These are phyloP conservation scores for Galaxias olidus DNA, from an alignment of 2,797 vertebrate genomes.

Conservation along the genomic window DNA sequence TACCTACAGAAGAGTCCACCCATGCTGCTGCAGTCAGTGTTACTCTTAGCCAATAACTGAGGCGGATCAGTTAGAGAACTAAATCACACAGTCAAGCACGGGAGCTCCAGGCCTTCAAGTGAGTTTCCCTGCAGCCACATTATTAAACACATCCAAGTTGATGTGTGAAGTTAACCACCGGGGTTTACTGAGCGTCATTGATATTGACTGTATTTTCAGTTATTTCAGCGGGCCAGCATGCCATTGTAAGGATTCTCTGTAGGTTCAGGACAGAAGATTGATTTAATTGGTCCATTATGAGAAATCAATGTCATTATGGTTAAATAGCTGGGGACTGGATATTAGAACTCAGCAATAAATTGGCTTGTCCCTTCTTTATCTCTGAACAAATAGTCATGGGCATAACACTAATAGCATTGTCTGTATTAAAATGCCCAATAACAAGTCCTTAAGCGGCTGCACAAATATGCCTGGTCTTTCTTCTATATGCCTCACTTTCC, in stretches of 20 bases:
- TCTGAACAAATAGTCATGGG: constrained; percentile 13
- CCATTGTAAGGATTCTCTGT: not conserved
- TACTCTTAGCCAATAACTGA: not conserved
- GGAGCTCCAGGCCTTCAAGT: not conserved
- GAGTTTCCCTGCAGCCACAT: too few species aligned
- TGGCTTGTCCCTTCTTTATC: not conserved
- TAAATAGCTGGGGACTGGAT: not conserved
- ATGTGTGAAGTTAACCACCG: too few species aligned
- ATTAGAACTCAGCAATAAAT: too few species aligned
- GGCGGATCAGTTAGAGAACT: constrained; percentile 16
- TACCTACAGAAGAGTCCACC: constrained; percentile 16
- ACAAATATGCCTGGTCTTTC: constrained; percentile 63
- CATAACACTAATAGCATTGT: constrained; percentile 9
- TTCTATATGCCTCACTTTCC: constrained; percentile 44
- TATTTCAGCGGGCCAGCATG: too few species aligned
- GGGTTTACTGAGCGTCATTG: too few species aligned
- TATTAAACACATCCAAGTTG: too few species aligned
- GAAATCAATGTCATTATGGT: constrained; percentile 3
- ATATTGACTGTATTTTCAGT: too few species aligned
- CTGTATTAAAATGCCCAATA: constrained; percentile 29
- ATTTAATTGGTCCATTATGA: not conserved
- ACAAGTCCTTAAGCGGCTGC: constrained; percentile 37
- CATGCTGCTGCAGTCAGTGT: not conserved
- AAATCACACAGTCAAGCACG: constrained; percentile 18
- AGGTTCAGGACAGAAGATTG: not conserved